Base-by-base conservation (phyloP, 2,888 invertebrate species). In the Athalia circularis region DNA sequence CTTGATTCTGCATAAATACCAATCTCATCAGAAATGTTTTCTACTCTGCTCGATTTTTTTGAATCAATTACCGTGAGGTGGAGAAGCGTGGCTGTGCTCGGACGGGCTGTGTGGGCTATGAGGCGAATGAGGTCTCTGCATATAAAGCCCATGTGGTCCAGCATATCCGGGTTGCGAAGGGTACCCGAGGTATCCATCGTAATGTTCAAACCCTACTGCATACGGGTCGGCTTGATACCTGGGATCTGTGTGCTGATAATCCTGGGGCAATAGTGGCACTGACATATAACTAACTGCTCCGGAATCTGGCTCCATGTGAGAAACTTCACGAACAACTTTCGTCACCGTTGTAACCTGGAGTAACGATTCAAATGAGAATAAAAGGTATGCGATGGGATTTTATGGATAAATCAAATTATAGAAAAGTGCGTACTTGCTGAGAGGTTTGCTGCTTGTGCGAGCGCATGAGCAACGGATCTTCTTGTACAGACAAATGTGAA, bases 361-460 rank as follows among this genome's bases (percentile, higher is more conserved):
- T 29, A 29, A 29, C 29, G 29, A 29, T 29, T 29, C 0, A 29
- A 29, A 29, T 29, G 0, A 29, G 29, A 29, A 29, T 29, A 29
- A 29, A 2, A 29, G 29, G 2, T 29, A 29, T 29, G 29, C 29
- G 29, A 29, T 29, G 29, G 29, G 29, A 29, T 29, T 29, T 29
- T 29, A 29, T 29, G 1, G 29, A 29, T 2, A 29, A 2, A 29
- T 29, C 29, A 29, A 29, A 29, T 29, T 64, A 8, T 4, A 13
- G 62, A 62, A 15, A 61, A 74, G 52, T 76, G 78, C 84, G 86
- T 87, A 92, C 92, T 91, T 92, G 92, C 88, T 94, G 94, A 68
- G 94, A 94, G 78, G 93, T 93, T 87, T 94, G 94, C 87, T 94
- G 94, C 87, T 94, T 94, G 86, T 94, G 93, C 80, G 93, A 93